Evolutionary conservation across 2,888 invertebrate species (phyloP).

Genomic region (Salticus scenicus): DNA sequence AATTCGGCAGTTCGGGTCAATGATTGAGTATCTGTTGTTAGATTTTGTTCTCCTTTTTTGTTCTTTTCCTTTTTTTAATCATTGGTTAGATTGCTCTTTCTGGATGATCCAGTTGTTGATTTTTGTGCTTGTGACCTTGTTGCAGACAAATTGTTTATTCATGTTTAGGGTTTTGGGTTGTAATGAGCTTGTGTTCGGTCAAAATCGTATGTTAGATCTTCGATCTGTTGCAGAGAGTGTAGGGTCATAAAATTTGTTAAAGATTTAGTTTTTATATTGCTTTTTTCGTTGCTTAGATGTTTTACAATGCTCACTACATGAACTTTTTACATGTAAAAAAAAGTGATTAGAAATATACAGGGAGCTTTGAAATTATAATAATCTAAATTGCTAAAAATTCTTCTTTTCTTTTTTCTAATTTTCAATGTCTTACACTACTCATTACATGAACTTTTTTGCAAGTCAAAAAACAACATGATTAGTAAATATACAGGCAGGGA

Average conservation of each 20-base stretch:
- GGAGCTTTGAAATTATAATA: too few species aligned
- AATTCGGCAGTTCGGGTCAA: slow-evolving; percentile 1
- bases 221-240: not conserved
- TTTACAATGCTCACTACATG: too few species aligned
- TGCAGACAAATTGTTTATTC: slow-evolving; percentile 21
- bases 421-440: too few species aligned
- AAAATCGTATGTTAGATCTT: not conserved
- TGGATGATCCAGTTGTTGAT: not conserved
- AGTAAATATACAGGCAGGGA: too few species aligned
- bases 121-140: slow-evolving; percentile 40
- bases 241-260: not conserved
- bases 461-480: too few species aligned
- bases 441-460: too few species aligned
- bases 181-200: slow-evolving; percentile 42
- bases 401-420: too few species aligned
- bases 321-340: too few species aligned
- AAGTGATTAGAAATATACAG: too few species aligned
- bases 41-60: not conserved
- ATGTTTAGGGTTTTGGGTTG: not conserved
- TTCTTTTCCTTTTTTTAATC: not conserved
- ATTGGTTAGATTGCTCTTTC: not conserved
- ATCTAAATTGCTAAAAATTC: too few species aligned
- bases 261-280: too few species aligned
- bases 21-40: slow-evolving; percentile 6
- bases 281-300: too few species aligned